Evolutionary conservation across 2,113 vertebrate species (phyloP).

Genomic region (Falco punctatus): DNA sequence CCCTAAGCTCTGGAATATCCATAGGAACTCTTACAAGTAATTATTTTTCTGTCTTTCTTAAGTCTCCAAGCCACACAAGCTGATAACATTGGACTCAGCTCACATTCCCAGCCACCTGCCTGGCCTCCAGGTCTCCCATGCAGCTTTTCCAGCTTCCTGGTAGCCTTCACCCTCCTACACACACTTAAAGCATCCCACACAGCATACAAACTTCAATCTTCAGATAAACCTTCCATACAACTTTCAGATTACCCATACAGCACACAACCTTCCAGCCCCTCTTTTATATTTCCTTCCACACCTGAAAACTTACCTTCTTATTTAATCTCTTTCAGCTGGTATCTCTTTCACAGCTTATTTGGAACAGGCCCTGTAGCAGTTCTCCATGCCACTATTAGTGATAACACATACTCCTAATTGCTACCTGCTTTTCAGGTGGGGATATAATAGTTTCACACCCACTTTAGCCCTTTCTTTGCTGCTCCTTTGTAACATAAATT

Average conservation of each 20-base stretch:
- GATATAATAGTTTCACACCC: neutral
- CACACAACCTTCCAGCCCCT: neutral
- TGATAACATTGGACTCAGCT: neutral
- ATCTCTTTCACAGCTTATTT: neutral
- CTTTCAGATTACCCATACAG: rapidly evolving
- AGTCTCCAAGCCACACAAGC: neutral
- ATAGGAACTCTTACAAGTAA: neutral
- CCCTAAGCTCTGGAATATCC: neutral
- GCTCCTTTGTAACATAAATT: neutral
- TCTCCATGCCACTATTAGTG: neutral
- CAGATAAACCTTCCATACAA: neutral
- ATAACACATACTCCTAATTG: neutral
- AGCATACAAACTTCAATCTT: neutral
- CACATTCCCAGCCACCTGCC: neutral
- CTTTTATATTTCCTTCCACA: neutral
- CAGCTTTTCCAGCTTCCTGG: neutral
- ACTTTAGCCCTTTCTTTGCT: neutral
- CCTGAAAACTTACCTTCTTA: neutral
- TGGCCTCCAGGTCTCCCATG: neutral
- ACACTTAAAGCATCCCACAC: neutral
- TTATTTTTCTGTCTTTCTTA: neutral
- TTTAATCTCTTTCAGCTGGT: neutral
- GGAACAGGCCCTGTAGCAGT: neutral
- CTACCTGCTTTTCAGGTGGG: neutral
- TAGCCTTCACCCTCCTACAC: neutral